Conservation (phyloP, 1,140 invertebrate genomes). For the Drosophila lacteicornis region DNA sequence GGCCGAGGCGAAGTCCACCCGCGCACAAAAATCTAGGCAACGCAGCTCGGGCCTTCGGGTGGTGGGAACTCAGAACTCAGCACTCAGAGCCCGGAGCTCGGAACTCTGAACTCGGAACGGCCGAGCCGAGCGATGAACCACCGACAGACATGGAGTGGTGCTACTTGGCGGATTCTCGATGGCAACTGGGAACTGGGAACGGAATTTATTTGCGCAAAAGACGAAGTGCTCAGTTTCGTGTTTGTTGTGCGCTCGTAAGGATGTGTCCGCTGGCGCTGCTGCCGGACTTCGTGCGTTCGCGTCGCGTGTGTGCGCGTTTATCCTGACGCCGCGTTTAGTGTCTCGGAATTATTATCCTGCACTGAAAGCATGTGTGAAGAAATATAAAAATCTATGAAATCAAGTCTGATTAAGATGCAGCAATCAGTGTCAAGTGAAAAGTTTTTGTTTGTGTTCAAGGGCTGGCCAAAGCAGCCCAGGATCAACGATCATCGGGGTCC, state of each 20-base stretch:
- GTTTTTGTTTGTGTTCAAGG: conserved; percentile 56
- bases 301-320: conserved; percentile 78
- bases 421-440: conserved; percentile 42
- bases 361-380: conserved; percentile 1
- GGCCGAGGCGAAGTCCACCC: conserved; percentile 50
- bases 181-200: conserved; percentile 55
- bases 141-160: background rate
- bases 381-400: background rate
- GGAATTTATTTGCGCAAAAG: conserved; percentile 79
- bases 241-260: conserved; percentile 85
- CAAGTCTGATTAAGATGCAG: conserved; percentile 41
- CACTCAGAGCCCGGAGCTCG: conserved; percentile 5
- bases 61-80: conserved; percentile 38
- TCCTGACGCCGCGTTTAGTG: conserved; percentile 54
- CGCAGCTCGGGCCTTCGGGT: conserved; percentile 41
- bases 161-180: conserved; percentile 17
- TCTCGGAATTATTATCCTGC: conserved; percentile 26
- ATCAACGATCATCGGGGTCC: conserved; percentile 14
- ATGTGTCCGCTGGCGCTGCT: conserved; percentile 81
- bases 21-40: conserved; percentile 65
- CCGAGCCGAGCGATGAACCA: conserved; percentile 14
- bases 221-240: conserved; percentile 83
- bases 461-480: conserved; percentile 6
- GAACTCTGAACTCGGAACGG: conserved; percentile 18
- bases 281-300: conserved; percentile 79